These are phyloP conservation scores for Malurus splendens DNA, from an alignment of 2,797 vertebrate species.

Conservation along the genomic window DNA sequence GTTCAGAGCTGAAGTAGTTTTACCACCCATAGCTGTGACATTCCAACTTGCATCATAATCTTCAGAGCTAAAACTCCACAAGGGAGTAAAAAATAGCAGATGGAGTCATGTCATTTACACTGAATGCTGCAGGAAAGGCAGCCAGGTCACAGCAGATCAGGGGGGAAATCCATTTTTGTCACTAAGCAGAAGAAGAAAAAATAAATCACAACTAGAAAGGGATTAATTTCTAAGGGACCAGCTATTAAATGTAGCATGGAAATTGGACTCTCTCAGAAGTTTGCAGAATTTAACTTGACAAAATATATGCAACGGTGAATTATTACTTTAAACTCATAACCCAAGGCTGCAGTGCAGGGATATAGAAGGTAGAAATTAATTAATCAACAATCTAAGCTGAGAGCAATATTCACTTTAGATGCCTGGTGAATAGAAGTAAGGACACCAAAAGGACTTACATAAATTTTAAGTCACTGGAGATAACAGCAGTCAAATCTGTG, in stretches of 20 bases:
- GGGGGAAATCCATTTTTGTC: conserved; percentile 7
- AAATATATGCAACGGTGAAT: neutral
- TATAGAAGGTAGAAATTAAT: conserved; percentile 8
- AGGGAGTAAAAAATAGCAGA: conserved; percentile 10
- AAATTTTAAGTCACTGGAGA: conserved; percentile 11
- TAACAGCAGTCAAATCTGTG: neutral
- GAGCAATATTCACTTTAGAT: neutral
- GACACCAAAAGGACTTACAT: conserved; percentile 18
- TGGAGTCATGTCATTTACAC: conserved; percentile 19
- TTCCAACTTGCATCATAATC: neutral
- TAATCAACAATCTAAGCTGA: conserved; percentile 17
- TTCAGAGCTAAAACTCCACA: neutral
- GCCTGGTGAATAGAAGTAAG: neutral
- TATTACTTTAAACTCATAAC: neutral
- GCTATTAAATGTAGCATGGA: conserved; percentile 1
- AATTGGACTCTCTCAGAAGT: neutral
- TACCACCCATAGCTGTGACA: neutral
- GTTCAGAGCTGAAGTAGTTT: neutral
- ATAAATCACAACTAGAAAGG: neutral
- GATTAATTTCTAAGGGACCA: conserved; percentile 18
- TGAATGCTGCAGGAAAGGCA: neutral
- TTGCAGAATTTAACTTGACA: conserved; percentile 2
- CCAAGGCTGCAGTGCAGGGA: conserved; percentile 6
- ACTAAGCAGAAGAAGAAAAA: conserved; percentile 21
- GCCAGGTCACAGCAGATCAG: neutral